phyloP scores from a whole-genome alignment of 2,888 invertebrate genomes.

The Trichogramma evanescens region DNA sequence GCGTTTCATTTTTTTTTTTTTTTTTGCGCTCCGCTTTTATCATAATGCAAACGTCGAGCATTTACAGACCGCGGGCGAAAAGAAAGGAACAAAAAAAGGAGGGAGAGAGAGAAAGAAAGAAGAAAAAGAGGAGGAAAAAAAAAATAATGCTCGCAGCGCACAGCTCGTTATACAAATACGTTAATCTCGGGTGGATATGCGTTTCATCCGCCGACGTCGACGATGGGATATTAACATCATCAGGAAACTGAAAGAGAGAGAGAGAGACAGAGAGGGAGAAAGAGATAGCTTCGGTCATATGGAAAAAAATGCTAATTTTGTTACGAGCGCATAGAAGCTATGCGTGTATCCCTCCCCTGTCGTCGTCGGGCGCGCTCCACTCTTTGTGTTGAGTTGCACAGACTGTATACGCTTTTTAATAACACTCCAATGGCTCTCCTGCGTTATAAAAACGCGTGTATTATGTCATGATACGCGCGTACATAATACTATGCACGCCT shows the following conservation, averaged over 20 bases:
- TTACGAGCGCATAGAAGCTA: not conserved
- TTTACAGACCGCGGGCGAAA: constrained; percentile 10
- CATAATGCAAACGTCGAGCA: no score
- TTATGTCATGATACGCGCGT: no score
- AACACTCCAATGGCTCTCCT: constrained; percentile 5
- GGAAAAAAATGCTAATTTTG: constrained; percentile 22
- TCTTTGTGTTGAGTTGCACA: not conserved
- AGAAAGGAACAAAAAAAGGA: not conserved
- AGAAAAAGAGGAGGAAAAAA: not conserved
- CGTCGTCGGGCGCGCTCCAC: not conserved
- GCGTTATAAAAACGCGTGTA: no score
- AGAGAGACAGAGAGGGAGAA: no score
- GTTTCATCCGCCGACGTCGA: not conserved
- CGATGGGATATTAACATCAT: not conserved
- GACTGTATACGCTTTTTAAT: constrained; percentile 5
- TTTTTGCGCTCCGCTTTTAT: no score
- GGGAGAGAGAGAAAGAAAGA: not conserved
- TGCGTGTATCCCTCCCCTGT: constrained; percentile 5
- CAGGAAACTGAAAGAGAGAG: no score
- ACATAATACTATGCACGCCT: no score
- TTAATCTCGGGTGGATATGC: constrained; percentile 1
- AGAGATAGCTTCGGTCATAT: not conserved
- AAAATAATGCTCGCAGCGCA: not conserved
- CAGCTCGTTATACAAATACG: constrained; percentile 6
- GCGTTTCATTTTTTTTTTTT: no score